Conservation (phyloP, 2,113 vertebrate genomes). For the Redunca redunca region DNA sequence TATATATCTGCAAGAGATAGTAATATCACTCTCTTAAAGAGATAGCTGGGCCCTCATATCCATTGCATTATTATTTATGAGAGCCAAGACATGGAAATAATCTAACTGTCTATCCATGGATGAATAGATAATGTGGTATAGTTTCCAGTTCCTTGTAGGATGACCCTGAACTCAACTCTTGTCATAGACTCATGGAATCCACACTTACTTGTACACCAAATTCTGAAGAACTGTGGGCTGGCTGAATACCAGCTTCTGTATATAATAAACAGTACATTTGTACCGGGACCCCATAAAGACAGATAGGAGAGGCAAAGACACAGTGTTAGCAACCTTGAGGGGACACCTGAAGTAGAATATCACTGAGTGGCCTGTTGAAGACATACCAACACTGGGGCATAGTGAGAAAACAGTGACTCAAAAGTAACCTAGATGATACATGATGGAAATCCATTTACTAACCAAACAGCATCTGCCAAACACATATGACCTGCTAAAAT, state of each 20-base stretch:
- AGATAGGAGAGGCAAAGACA: not conserved
- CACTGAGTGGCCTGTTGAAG: not conserved
- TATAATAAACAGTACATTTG: not conserved
- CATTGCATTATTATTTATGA: not conserved
- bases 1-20: not conserved
- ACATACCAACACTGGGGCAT: not conserved
- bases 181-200: not conserved
- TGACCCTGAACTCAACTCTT: not conserved
- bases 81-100: not conserved
- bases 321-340: not conserved
- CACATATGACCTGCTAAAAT: not conserved
- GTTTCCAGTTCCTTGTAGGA: not conserved
- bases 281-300: rapidly evolving
- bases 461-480: not conserved
- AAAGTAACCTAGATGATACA: not conserved
- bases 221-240: not conserved
- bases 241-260: not conserved
- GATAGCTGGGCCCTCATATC: not conserved
- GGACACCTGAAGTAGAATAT: not conserved
- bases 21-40: not conserved
- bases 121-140: not conserved
- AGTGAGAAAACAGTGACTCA: not conserved
- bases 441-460: not conserved
- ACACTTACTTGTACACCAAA: not conserved
- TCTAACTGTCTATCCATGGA: not conserved